Evolutionary conservation across 2,113 vertebrate species (phyloP).

Genomic region (Emydura subglobosa): DNA sequence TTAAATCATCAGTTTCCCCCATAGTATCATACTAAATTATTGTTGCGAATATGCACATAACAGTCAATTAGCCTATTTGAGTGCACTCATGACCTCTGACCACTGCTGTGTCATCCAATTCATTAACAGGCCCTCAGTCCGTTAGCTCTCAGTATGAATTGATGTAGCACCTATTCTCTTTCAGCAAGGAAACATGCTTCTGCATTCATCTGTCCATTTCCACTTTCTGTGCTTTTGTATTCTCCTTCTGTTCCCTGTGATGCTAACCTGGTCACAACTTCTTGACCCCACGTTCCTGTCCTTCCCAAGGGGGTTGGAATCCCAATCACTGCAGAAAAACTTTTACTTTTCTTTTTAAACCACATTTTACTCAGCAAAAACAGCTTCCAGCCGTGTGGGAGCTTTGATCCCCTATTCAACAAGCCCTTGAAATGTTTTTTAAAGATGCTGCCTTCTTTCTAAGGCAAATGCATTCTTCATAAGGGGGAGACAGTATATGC

Average conservation of each 20-base stretch:
- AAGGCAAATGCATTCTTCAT: slow-evolving; percentile 71
- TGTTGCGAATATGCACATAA: slow-evolving; percentile 80
- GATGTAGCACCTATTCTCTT: slow-evolving; percentile 92
- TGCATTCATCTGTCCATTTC: slow-evolving; percentile 86
- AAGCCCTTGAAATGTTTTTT: slow-evolving; percentile 56
- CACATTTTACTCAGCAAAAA: slow-evolving; percentile 60
- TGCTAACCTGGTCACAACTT: slow-evolving; percentile 85
- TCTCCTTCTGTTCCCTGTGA: slow-evolving; percentile 83
- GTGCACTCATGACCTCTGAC: slow-evolving; percentile 92
- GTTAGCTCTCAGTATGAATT: slow-evolving; percentile 91
- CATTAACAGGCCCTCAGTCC: slow-evolving; percentile 83
- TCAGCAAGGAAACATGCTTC: slow-evolving; percentile 88
- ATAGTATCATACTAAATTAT: slow-evolving; percentile 1
- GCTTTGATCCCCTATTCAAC: slow-evolving; percentile 68
- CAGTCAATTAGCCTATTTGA: slow-evolving; percentile 90
- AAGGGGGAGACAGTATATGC: slow-evolving; percentile 37
- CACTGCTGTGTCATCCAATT: slow-evolving; percentile 92
- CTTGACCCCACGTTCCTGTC: slow-evolving; percentile 85
- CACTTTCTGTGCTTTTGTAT: slow-evolving; percentile 91
- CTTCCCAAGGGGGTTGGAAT: slow-evolving; percentile 66
- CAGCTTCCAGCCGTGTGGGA: slow-evolving; percentile 64
- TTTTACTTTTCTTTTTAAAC: slow-evolving; percentile 67
- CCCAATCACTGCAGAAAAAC: slow-evolving; percentile 30
- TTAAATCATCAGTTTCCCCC: not conserved
- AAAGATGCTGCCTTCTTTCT: slow-evolving; percentile 55